Evolutionary conservation across 2,888 invertebrate species (phyloP), one percentile per base, ranked within the genome.

Genomic region (Drosophila subquinaria): DNA sequence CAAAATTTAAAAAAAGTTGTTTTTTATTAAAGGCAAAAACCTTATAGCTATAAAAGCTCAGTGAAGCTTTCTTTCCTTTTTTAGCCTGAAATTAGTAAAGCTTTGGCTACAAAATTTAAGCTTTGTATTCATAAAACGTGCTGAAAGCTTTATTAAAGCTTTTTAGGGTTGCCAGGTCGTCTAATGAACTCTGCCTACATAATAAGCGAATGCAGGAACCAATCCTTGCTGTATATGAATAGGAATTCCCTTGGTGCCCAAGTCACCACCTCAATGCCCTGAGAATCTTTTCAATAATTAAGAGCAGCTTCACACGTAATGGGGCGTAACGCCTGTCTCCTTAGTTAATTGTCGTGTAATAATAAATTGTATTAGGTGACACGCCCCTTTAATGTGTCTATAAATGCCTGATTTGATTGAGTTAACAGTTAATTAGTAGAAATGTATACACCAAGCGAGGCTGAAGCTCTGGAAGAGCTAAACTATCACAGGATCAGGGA

Each of bases 401-500:
- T 86, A 86, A 88, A 89, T 73, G 76, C 9, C 53, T 64, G 69
- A 73, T 67, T 63, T 61, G 47, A 20, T 30, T 20, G 64, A 73
- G 66, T 74, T 81, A 61, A 53, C 35, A 30, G 61, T 47, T 52
- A 86, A 89, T 86, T 88, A 89, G 71, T 38, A 27, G 55, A 64
- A 55, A 86, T 89, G 88, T 88, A 91, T 76, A 66, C 85, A 50
- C 6, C 57, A 33, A 70, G 68, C 4, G 74, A 77, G 62, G 82
- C 80, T 27, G 63, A 33, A 1, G 62, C 67, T 33, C 38, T 81
- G 30, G 73, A 74, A 50, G 63, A 75, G 57, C 77, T 67, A 4
- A 91, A 90, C 64, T 87, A 89, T 52, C 67, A 59, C 47, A 69
- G 67, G 47, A 82, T 90, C 52, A 74, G 72, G 20, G 90, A 88